phyloP scores from a whole-genome alignment of 1,140 invertebrate species.

The Drosophila pachea region DNA sequence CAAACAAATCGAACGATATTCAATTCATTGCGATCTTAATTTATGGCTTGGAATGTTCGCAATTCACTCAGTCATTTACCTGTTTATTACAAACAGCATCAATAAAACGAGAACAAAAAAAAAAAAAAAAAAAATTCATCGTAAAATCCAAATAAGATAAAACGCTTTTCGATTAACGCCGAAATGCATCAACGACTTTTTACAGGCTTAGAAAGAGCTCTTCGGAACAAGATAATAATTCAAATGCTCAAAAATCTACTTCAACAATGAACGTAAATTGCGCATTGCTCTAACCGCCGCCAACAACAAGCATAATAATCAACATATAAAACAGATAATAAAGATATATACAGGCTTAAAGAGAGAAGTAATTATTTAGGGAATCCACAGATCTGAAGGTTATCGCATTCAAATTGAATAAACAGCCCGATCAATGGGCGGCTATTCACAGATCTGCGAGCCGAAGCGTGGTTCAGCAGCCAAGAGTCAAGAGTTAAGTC shows the following conservation, averaged over 20 bases:
- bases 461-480: slow-evolving; percentile 21
- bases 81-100: slow-evolving; percentile 5
- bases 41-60: not conserved
- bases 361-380: slow-evolving; percentile 47
- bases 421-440: slow-evolving; percentile 38
- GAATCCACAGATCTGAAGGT: slow-evolving; percentile 44
- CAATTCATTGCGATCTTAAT: slow-evolving; percentile 31
- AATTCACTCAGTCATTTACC: slow-evolving; percentile 8
- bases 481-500: slow-evolving; percentile 12
- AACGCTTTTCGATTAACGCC: slow-evolving; percentile 38
- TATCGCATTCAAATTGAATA: slow-evolving; percentile 33
- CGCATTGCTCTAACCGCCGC: slow-evolving; percentile 30
- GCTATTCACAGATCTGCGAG: slow-evolving; percentile 9
- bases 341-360: not conserved
- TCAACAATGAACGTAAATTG: slow-evolving; percentile 34
- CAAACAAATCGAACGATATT: slow-evolving; percentile 23
- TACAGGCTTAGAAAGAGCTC: slow-evolving; percentile 10
- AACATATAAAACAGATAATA: not conserved
- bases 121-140: slow-evolving; percentile 5
- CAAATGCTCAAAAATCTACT: not conserved
- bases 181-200: slow-evolving; percentile 41
- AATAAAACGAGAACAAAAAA: not conserved
- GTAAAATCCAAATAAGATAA: slow-evolving; percentile 20
- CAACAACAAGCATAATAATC: not conserved
- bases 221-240: slow-evolving; percentile 16